phyloP scores from a whole-genome alignment of 2,888 invertebrate genomes.

The Drosophila borborema region DNA sequence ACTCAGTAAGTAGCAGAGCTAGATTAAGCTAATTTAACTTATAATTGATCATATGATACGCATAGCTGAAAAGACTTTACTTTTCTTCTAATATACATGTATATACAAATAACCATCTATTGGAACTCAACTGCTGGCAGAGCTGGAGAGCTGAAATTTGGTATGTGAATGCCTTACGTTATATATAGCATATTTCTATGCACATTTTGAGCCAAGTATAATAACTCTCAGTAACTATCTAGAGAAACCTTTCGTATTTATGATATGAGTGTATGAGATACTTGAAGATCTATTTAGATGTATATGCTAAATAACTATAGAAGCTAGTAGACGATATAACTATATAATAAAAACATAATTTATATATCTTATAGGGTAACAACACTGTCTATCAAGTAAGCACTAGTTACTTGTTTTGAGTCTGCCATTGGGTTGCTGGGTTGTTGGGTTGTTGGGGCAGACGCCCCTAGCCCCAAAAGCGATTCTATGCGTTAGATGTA shows the following conservation, averaged over 20 bases:
- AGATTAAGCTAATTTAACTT: too few species aligned
- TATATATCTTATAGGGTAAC: constrained; percentile 3
- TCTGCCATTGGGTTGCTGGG: constrained; percentile 32
- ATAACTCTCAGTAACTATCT: too few species aligned
- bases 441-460: constrained; percentile 46
- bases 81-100: too few species aligned
- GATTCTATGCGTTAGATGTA: constrained; percentile 36
- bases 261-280: too few species aligned
- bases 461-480: background rate
- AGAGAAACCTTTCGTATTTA: too few species aligned
- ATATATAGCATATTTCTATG: background rate
- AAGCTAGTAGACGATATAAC: too few species aligned
- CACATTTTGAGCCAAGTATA: background rate
- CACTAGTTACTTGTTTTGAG: background rate
- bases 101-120: too few species aligned
- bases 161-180: background rate
- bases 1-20: background rate
- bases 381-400: background rate
- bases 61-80: too few species aligned
- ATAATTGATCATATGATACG: too few species aligned
- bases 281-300: too few species aligned
- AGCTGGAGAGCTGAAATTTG: background rate
- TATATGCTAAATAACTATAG: too few species aligned
- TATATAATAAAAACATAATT: background rate
- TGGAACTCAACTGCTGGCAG: background rate